These are phyloP conservation scores for Rhyacichthys aspro DNA, from an alignment of 2,797 vertebrate species.

Conservation along the genomic window DNA sequence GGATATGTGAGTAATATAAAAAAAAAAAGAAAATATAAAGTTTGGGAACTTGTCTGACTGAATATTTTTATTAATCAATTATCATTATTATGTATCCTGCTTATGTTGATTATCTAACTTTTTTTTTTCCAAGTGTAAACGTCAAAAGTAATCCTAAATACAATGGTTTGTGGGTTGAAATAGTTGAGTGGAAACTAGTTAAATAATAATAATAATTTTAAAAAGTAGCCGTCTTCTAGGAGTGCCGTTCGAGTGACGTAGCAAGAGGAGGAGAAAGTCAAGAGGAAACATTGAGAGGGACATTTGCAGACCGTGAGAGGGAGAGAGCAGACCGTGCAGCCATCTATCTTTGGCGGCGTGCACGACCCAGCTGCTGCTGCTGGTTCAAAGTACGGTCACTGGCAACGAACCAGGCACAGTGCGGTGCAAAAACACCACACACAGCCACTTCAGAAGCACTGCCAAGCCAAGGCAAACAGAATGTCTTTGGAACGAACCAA, in stretches of 20 bases:
- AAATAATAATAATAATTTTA: no score
- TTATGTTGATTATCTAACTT: no score
- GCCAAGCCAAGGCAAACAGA: constrained; percentile 63
- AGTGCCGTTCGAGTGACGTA: constrained; percentile 19
- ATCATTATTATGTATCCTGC: no score
- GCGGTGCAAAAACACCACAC: constrained; percentile 68
- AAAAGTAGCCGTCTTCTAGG: background rate
- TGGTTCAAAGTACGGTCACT: constrained; percentile 87
- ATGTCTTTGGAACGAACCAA: constrained; percentile 65
- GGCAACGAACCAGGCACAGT: constrained; percentile 73
- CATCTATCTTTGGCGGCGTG: constrained; percentile 79
- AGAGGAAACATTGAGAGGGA: constrained; percentile 14
- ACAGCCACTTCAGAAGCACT: constrained; percentile 60
- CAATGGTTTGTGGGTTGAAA: no score
- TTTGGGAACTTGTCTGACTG: no score
- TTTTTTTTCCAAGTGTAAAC: no score
- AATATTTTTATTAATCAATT: no score
- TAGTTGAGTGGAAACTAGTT: no score
- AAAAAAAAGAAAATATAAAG: no score
- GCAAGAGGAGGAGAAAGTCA: constrained; percentile 29
- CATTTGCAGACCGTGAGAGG: constrained; percentile 30
- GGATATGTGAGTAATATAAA: no score
- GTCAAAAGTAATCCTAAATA: no score
- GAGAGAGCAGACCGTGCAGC: constrained; percentile 36
- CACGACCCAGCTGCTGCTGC: constrained; percentile 81